Conservation (phyloP, 2,113 vertebrate species). For the Saguinus midas region DNA sequence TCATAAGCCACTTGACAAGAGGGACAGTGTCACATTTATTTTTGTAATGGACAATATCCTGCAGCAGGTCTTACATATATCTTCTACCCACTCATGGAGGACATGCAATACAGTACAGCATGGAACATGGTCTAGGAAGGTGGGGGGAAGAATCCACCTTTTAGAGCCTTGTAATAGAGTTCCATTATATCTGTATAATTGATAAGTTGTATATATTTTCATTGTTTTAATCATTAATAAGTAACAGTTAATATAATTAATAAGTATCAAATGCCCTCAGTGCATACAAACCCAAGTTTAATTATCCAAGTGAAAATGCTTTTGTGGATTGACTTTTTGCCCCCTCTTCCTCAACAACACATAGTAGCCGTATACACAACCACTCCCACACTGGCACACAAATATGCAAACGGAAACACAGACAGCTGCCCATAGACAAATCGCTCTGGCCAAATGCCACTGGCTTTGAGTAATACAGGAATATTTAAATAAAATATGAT, state of each 20-base stretch:
- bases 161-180: neutral
- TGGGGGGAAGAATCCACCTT: neutral
- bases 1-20: neutral
- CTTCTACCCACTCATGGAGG: neutral
- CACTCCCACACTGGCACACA: neutral
- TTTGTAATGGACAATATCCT: neutral
- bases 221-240: neutral
- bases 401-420: neutral
- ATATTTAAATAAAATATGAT: neutral
- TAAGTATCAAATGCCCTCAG: neutral
- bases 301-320: neutral
- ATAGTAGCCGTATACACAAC: rapidly evolving
- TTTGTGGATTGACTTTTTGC: neutral
- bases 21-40: neutral
- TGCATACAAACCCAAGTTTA: neutral
- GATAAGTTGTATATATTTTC: neutral
- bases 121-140: neutral
- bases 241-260: neutral
- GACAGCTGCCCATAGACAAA: neutral
- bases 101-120: neutral
- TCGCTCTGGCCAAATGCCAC: neutral
- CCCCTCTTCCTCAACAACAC: neutral
- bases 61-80: neutral
- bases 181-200: neutral
- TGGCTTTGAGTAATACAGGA: neutral